Evolutionary conservation across 2,888 invertebrate genomes (phyloP).

Genomic region (Caprella mutica): DNA sequence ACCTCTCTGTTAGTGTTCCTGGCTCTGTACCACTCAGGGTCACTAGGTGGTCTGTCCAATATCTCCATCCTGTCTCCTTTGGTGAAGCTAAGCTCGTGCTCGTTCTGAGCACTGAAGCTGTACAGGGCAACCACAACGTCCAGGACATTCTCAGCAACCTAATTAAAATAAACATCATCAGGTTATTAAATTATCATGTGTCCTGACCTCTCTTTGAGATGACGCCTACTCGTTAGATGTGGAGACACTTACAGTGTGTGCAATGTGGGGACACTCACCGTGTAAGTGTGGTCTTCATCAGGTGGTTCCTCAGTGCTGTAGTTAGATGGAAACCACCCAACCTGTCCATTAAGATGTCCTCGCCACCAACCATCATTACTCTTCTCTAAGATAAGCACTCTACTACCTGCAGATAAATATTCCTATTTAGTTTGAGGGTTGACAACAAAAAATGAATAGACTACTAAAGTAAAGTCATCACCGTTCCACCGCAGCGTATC

Average conservation of each 20-base stretch:
- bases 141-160: slow-evolving; percentile 59
- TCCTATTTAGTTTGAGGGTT: too few species aligned
- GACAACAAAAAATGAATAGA: too few species aligned
- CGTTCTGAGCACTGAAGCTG: slow-evolving; percentile 55
- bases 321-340: slow-evolving; percentile 96
- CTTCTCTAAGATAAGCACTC: slow-evolving; percentile 90
- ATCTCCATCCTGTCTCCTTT: slow-evolving; percentile 94
- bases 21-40: slow-evolving; percentile 98
- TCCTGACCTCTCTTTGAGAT: too few species aligned
- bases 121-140: slow-evolving; percentile 93
- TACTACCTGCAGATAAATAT: slow-evolving; percentile 45
- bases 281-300: slow-evolving; percentile 34
- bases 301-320: slow-evolving; percentile 54
- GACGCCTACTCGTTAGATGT: too few species aligned
- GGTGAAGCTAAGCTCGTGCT: slow-evolving; percentile 89
- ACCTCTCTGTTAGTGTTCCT: slow-evolving; percentile 82
- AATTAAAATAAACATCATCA: slow-evolving; percentile 33
- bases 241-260: too few species aligned
- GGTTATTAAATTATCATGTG: too few species aligned
- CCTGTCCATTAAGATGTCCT: slow-evolving; percentile 57
- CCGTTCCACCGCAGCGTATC: too few species aligned
- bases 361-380: slow-evolving; percentile 99
- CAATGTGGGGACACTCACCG: too few species aligned
- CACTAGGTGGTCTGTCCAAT: slow-evolving; percentile 86
- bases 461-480: too few species aligned